A percentile compares a stretch with the other conserved stretches of the same genome.
These are phyloP conservation scores for Ceyx melanurus DNA, from an alignment of 2,113 vertebrate genomes.

Conservation along the genomic window DNA sequence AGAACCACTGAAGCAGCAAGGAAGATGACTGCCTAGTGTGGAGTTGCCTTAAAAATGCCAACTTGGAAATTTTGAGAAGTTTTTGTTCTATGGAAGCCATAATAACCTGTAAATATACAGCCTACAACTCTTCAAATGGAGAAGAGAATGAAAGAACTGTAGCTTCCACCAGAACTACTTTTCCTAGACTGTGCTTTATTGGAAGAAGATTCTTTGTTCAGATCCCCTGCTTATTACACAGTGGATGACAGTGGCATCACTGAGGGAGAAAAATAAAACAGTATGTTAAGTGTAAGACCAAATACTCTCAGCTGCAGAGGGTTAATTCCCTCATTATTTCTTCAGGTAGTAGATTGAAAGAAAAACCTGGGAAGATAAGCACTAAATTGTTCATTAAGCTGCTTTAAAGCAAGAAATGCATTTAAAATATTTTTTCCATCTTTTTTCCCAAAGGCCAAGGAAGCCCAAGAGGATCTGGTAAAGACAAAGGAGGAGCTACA, in stretches of 20 bases:
- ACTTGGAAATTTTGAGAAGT: not conserved
- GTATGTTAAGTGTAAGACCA: not conserved
- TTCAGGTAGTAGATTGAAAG: not conserved
- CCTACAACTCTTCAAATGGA: not conserved
- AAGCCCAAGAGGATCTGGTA: constrained; percentile 87
- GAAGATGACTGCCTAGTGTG: not conserved
- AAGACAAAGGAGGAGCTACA: constrained; percentile 92
- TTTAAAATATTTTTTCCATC: not conserved
- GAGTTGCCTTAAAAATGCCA: not conserved
- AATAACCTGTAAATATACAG: not conserved
- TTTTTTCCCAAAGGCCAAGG: constrained; percentile 79
- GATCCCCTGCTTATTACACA: too few relatives aligned
- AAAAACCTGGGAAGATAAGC: not conserved
- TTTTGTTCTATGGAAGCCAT: not conserved
- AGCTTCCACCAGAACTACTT: not conserved
- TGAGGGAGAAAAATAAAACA: not conserved
- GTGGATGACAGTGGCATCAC: not conserved
- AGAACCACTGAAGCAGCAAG: not conserved
- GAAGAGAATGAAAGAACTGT: not conserved
- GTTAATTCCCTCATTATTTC: not conserved
- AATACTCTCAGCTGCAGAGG: not conserved
- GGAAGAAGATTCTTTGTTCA: not conserved
- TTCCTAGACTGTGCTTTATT: not conserved
- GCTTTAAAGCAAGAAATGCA: not conserved
- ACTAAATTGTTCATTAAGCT: not conserved